A percentile compares a stretch with the other conserved stretches of the same genome.
Conservation (phyloP, 2,888 invertebrate species). For the Sarcophaga caerulescens region DNA sequence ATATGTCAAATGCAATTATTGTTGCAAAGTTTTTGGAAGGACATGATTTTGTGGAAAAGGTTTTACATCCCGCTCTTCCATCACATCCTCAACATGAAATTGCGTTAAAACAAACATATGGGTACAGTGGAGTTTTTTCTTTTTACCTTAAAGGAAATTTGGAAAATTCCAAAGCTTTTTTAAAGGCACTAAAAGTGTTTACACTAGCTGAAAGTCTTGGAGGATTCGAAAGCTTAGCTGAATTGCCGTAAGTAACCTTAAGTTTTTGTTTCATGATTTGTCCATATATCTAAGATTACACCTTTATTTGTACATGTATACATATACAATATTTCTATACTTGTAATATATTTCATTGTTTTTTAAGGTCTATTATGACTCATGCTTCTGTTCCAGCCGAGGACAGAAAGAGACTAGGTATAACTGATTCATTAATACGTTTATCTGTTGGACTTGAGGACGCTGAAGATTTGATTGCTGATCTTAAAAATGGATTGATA, state of each 20-base stretch:
- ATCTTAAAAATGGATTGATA: conserved; percentile 91
- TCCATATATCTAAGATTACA: background rate
- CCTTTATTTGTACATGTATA: too few species aligned
- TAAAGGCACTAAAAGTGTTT: conserved; percentile 90
- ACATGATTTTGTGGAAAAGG: conserved; percentile 90
- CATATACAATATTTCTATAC: too few species aligned
- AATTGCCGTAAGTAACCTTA: conserved; percentile 92
- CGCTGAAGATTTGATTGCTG: conserved; percentile 90
- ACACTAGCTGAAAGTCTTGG: conserved; percentile 96
- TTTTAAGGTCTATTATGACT: conserved; percentile 91
- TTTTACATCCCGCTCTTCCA: conserved; percentile 92
- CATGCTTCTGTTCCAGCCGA: conserved; percentile 94
- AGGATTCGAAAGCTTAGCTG: conserved; percentile 96
- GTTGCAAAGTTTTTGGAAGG: conserved; percentile 91
- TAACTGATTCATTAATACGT: conserved; percentile 91
- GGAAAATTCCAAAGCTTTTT: conserved; percentile 87
- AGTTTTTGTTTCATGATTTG: conserved; percentile 19
- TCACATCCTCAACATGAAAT: conserved; percentile 93
- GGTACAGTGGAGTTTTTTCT: conserved; percentile 95
- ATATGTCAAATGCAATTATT: conserved; percentile 88
- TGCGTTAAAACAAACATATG: conserved; percentile 89
- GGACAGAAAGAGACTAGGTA: conserved; percentile 87
- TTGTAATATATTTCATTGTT: too few species aligned
- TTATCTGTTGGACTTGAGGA: conserved; percentile 96
- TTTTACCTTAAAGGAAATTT: conserved; percentile 92